phyloP scores from a whole-genome alignment of 1,140 invertebrate genomes.

The Gryllus bimaculatus region DNA sequence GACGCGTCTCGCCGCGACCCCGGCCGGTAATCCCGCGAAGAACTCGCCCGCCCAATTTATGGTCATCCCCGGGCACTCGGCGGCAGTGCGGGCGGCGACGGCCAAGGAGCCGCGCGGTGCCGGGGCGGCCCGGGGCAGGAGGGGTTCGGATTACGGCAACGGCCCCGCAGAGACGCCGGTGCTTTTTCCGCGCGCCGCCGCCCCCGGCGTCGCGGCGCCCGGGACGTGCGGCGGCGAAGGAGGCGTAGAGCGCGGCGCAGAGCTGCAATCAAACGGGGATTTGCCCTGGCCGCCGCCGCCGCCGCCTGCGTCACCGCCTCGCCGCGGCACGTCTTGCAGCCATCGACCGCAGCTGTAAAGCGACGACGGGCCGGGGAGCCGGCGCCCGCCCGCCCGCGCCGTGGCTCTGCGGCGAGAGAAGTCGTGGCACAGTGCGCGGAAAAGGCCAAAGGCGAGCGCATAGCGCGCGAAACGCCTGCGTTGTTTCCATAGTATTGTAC shows the following conservation, averaged over 20 bases:
- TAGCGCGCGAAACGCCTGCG: no score
- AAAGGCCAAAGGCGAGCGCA: no score
- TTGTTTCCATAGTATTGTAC: no score
- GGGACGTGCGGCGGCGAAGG: neutral
- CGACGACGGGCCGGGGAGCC: neutral
- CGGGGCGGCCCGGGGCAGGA: no score
- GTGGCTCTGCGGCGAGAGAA: no score
- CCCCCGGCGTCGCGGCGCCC: no score
- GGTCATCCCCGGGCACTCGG: neutral
- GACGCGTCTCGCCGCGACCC: neutral
- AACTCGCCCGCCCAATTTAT: neutral
- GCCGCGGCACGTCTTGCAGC: neutral
- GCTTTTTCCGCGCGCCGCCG: neutral
- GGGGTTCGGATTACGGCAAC: neutral
- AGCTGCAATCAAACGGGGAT: conserved; percentile 3
- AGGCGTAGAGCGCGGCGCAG: neutral
- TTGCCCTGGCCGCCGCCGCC: neutral
- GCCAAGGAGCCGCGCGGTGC: neutral
- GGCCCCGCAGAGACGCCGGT: neutral
- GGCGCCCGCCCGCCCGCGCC: no score
- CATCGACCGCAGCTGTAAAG: neutral
- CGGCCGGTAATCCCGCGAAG: neutral
- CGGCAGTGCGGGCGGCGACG: no score
- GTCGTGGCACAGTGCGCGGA: no score
- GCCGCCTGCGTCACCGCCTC: neutral